phyloP scores from a whole-genome alignment of 2,113 vertebrate species.

The Varanus salvator region DNA sequence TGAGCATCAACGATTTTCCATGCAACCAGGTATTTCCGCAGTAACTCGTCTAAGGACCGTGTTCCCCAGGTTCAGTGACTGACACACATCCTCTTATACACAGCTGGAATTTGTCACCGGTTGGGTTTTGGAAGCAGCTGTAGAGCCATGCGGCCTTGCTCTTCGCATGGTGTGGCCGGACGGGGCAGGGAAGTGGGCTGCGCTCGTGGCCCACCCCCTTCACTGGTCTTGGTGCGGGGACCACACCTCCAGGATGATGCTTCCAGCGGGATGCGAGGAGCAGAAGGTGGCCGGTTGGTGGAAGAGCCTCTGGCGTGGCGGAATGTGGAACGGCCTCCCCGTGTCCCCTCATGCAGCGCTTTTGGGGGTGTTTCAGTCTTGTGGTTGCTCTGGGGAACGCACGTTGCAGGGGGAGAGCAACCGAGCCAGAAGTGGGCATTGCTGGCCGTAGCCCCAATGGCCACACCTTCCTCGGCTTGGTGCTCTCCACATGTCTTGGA shows the following conservation, averaged over 20 bases:
- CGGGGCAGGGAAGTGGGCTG: neutral
- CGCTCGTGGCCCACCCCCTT: too few species aligned
- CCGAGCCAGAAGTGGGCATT: neutral
- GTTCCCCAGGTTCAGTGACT: neutral
- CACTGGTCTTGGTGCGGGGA: too few species aligned
- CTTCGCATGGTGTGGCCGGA: neutral
- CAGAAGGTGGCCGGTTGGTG: too few species aligned
- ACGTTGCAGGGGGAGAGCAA: neutral
- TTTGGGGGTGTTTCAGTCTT: neutral
- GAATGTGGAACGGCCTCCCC: neutral
- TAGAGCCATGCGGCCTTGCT: neutral
- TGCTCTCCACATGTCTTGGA: too few species aligned
- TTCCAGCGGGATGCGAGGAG: too few species aligned
- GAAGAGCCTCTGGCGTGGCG: neutral
- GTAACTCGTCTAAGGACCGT: neutral
- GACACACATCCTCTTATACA: neutral
- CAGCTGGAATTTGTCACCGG: neutral
- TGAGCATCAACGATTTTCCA: neutral
- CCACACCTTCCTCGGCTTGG: too few species aligned
- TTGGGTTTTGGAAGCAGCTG: conserved; percentile 34
- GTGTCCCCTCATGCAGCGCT: neutral
- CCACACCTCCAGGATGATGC: too few species aligned
- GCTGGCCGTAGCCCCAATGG: too few species aligned
- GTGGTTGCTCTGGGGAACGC: neutral
- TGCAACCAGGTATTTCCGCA: neutral